Percentiles rank a stretch among this genome's conserved stretches.
Evolutionary conservation across 2,888 invertebrate genomes (phyloP).

Genomic region (Phyllotreta striolata): DNA sequence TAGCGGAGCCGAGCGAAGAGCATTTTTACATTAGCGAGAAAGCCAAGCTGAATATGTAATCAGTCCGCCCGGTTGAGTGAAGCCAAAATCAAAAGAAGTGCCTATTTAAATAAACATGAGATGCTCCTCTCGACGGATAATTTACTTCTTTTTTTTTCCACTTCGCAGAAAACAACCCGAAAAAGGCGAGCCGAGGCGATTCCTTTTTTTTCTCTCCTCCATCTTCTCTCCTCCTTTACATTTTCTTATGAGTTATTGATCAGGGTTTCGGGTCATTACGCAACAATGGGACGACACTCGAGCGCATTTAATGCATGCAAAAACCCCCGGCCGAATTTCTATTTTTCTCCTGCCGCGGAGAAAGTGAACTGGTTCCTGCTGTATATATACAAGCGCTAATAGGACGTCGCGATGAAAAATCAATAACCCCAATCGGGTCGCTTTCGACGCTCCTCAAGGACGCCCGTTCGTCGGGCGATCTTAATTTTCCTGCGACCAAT

Average conservation of each 20-base stretch:
- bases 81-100: constrained; percentile 54
- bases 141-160: constrained; percentile 42
- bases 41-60: constrained; percentile 55
- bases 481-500: constrained; percentile 35
- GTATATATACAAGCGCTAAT: constrained; percentile 15
- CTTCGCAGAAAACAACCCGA: constrained; percentile 1
- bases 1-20: constrained; percentile 54
- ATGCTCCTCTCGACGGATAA: constrained; percentile 46
- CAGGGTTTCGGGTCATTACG: constrained; percentile 33
- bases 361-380: not conserved
- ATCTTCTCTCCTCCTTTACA: constrained; percentile 26
- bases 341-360: no score
- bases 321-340: constrained; percentile 2
- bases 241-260: constrained; percentile 39
- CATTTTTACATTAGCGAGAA: constrained; percentile 56
- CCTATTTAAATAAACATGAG: constrained; percentile 54
- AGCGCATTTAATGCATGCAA: constrained; percentile 11
- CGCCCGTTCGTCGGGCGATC: constrained; percentile 23
- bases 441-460: constrained; percentile 33
- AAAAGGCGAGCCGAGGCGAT: constrained; percentile 37
- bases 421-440: constrained; percentile 39
- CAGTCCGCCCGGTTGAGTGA: constrained; percentile 49
- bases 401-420: constrained; percentile 33
- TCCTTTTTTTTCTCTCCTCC: constrained; percentile 8
- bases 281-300: constrained; percentile 24